Percentiles rank a stretch among this genome's conserved stretches.
phyloP scores from a whole-genome alignment of 2,888 invertebrate species.

The Caenorhabditis doughertyi region DNA sequence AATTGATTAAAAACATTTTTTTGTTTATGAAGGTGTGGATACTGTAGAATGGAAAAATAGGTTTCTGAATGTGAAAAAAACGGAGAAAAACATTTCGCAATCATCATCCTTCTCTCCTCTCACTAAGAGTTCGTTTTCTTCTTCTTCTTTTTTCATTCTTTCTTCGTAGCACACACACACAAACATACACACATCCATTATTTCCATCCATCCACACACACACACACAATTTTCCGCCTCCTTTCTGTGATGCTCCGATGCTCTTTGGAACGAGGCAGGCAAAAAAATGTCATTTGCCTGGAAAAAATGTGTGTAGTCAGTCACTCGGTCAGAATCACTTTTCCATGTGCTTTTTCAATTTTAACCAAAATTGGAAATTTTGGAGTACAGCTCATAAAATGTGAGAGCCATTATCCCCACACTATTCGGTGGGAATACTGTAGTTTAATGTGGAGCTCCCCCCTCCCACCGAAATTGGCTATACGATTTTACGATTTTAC shows the following conservation, averaged over 20 bases:
- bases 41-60: neutral
- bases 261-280: neutral
- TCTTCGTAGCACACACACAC: conserved; percentile 3
- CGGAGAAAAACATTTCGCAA: conserved; percentile 34
- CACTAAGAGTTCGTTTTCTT: conserved; percentile 36
- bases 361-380: no score
- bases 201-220: conserved; percentile 26
- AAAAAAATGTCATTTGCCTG: neutral
- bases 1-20: neutral
- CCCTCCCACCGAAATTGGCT: neutral
- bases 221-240: conserved; percentile 5
- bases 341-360: no score
- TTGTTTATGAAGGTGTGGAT: neutral
- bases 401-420: neutral
- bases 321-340: no score
- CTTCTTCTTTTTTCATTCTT: neutral
- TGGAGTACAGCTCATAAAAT: no score
- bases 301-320: no score
- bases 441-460: conserved; percentile 1
- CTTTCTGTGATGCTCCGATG: conserved; percentile 22
- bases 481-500: neutral
- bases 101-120: conserved; percentile 13
- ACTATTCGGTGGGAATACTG: neutral
- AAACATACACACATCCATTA: conserved; percentile 36
- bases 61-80: conserved; percentile 17